Base-by-base conservation (phyloP, 2,113 vertebrate species). In the Sturnus vulgaris region DNA sequence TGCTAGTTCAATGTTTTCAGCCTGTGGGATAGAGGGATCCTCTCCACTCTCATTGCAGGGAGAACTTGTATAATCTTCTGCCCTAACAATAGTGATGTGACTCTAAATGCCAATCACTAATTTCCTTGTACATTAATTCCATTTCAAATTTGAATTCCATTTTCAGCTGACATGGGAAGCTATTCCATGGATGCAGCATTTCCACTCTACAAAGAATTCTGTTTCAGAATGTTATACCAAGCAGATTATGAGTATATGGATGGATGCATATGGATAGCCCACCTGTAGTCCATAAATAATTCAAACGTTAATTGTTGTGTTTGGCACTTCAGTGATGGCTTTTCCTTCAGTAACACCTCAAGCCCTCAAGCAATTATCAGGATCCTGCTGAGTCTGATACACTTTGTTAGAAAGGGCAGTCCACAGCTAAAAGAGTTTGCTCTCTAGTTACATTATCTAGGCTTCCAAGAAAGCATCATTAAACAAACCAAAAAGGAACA, bases 221-320 rank as follows among this genome's bases (percentile, higher is more conserved):
- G 12, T 69, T 82, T 65, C 88, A 90, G 50, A 69, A 47, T 63
- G 47, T 66, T 31, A 19, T 37, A 71, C 13, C 15, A 35, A 85
- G 46, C 46, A 80, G 22, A 87, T 61, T 35, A 19, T n/a, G 68
- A 59, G 37, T 11, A 12, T 53, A 72, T 39, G 47, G 76, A 73
- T 0, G 4, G 66, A 88, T 24, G 4, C 79, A 85, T 82, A 93
- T 24, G 87, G 78, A 91, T 59, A 82, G 75, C 44, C 75, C 92
- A 92, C 94, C 93, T 94, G 84, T 44, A 86, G 94, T 60, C 90
- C 83, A 78, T 82, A 96, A 97, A 96, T 96, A 96, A 94, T 94
- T 96, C 75, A 96, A 77, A 96, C 88, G 87, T 81, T 95, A 95
- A 96, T 95, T 89, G 84, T 87, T 87, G 53, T 94, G 79, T 75